phyloP scores from a whole-genome alignment of 2,797 vertebrate species.

The Rachycentron canadum region DNA sequence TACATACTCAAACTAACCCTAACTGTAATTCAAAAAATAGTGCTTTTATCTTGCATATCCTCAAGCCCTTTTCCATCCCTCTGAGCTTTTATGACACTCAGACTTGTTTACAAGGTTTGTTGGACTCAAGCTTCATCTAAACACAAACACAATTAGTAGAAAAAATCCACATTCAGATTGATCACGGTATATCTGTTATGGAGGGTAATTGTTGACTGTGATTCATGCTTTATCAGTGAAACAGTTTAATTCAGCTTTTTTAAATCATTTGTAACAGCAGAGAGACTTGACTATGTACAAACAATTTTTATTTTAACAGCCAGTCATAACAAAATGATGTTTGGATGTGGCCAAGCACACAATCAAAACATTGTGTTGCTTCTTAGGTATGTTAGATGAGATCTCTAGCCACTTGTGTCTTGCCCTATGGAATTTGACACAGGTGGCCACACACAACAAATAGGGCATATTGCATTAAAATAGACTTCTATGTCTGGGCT shows the following conservation, averaged over 20 bases:
- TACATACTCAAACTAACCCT: neutral
- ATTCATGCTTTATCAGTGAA: neutral
- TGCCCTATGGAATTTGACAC: neutral
- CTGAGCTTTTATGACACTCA: neutral
- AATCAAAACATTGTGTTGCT: neutral
- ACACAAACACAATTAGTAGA: too few species aligned
- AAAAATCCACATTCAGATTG: neutral
- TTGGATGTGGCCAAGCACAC: neutral
- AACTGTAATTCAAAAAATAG: neutral
- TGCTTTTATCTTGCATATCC: too few species aligned
- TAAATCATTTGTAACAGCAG: too few species aligned
- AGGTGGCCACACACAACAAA: neutral
- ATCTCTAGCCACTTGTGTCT: constrained; percentile 6
- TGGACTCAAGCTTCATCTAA: too few species aligned
- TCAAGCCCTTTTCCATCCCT: neutral
- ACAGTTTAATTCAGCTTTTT: neutral
- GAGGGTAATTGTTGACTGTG: neutral
- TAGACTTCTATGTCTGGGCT: neutral
- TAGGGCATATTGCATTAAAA: neutral
- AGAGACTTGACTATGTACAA: neutral
- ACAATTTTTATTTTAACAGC: neutral
- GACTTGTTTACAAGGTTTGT: neutral
- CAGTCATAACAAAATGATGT: constrained; percentile 30
- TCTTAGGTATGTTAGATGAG: neutral
- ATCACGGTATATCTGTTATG: neutral